Evolutionary conservation across 2,797 vertebrate genomes (phyloP), one percentile per base, ranked within the genome.

Genomic region (Pygocentrus nattereri): DNA sequence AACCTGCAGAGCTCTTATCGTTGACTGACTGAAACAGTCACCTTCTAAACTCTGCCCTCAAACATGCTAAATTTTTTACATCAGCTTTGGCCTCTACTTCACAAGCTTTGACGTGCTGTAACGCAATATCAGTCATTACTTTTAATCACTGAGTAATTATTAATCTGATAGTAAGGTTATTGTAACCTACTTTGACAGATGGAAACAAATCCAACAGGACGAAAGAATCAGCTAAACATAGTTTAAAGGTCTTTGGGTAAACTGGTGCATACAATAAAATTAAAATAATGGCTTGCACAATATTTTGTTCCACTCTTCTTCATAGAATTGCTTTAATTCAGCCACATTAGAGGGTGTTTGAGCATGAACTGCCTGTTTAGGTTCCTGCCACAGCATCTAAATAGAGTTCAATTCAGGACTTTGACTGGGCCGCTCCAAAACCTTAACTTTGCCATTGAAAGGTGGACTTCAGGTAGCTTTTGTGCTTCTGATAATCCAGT

Each of bases 121-220:
- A 78, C 50, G 30, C 59, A 49, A 75, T 68, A 74, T 68, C 52
- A 16, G 62, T 75, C 79, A 77, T 80, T 84, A 74, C 54, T 69
- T 84, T 84, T 71, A 69, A 81, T 59, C n/a, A 54, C 64, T 54
- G 47, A 74, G 34, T 68, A 84, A 78, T 84, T 78, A 74, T 81
- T 84, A 4, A 64, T 81, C 54, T 21, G n/a, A 47, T 65, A 69
- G 62, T 69, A 58, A 62, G 34, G 72, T 61, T 58, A 62, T 70
- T 52, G 70, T 38, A 18, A 31, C 72, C 72, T 25, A 38, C 16
- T 74, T 38, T 59, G 52, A 15, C 27, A 31, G 49, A 34, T 52
- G 70, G 70, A 56, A 56, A 73, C 27, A 54, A 30, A 34, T 31
- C 27, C 44, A 34, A 21, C 18, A 74, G 34, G 50, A 44, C 12